These are phyloP conservation scores for Phenganax stokvisi DNA, from an alignment of 92 coral and sea anemone species.

Conservation along the genomic window DNA sequence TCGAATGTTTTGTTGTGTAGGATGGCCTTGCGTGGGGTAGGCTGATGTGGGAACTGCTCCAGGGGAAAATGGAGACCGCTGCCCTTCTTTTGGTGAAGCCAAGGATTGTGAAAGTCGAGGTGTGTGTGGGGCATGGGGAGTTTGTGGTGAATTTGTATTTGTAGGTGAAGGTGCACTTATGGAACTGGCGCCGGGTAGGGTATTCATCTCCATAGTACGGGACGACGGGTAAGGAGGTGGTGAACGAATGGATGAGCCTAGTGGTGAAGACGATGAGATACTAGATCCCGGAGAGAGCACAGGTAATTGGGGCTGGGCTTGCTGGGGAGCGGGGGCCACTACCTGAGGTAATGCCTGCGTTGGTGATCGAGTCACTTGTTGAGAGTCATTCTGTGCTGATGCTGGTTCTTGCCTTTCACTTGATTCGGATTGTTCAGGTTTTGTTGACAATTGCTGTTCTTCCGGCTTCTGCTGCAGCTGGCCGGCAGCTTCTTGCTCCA, in stretches of 20 bases:
- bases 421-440: conserved; percentile 53
- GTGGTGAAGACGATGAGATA: conserved; percentile 80
- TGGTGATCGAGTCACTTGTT: conserved; percentile 9
- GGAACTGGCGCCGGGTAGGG: conserved; percentile 73
- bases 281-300: conserved; percentile 73
- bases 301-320: conserved; percentile 47
- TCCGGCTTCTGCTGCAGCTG: conserved; percentile 29
- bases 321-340: conserved; percentile 35
- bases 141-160: conserved; percentile 87
- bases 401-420: conserved; percentile 41
- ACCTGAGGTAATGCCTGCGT: conserved; percentile 14
- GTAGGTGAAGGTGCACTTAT: conserved; percentile 92
- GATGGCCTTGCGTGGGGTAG: conserved; percentile 35
- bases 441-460: conserved; percentile 52
- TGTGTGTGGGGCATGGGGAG: conserved; percentile 84
- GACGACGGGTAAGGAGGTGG: conserved; percentile 92
- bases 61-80: conserved; percentile 92
- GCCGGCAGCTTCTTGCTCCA: conserved; percentile 9
- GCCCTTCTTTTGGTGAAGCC: conserved; percentile 94
- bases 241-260: conserved; percentile 77
- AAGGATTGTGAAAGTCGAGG: conserved; percentile 67
- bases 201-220: conserved; percentile 49
- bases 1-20: conserved; percentile 37
- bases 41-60: conserved; percentile 52
- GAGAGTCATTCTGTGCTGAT: conserved; percentile 39